These are phyloP conservation scores for Montipora efflorescens DNA, from an alignment of 64 coral and sea anemone species.

Conservation along the genomic window DNA sequence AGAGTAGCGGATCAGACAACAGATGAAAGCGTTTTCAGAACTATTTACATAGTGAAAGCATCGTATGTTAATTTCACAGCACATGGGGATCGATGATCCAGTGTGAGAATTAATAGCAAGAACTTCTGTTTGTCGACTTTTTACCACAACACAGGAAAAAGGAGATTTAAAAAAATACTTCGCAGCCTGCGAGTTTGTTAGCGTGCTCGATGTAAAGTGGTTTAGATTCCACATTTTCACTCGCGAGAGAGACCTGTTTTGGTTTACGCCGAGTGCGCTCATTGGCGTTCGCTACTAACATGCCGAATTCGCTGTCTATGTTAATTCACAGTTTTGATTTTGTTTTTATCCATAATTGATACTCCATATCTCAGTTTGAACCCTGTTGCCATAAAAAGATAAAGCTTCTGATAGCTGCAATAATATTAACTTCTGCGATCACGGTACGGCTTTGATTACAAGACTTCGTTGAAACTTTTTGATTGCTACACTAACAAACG, in stretches of 20 bases:
- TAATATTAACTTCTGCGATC: too few species aligned
- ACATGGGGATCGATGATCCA: not conserved
- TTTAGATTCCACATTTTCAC: not conserved
- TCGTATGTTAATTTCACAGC: not conserved
- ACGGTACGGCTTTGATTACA: too few species aligned
- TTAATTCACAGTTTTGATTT: too few species aligned
- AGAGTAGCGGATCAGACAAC: not conserved
- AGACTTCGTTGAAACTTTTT: too few species aligned
- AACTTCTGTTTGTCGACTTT: not conserved
- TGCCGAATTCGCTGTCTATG: not conserved
- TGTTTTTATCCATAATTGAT: not conserved
- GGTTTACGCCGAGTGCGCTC: not conserved
- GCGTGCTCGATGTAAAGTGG: not conserved
- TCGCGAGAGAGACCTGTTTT: not conserved
- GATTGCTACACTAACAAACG: too few species aligned
- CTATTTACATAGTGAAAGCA: slow-evolving; percentile 7
- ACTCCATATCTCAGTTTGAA: slow-evolving; percentile 2
- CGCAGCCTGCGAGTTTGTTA: not conserved
- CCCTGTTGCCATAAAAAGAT: not conserved
- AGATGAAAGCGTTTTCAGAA: slow-evolving; percentile 2
- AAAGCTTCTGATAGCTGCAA: too few species aligned
- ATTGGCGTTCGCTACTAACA: not conserved
- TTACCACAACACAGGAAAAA: not conserved
- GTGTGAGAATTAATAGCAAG: not conserved
- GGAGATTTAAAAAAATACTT: not conserved